These are phyloP conservation scores for Willisornis vidua DNA, from an alignment of 2,113 vertebrate species.

Conservation along the genomic window DNA sequence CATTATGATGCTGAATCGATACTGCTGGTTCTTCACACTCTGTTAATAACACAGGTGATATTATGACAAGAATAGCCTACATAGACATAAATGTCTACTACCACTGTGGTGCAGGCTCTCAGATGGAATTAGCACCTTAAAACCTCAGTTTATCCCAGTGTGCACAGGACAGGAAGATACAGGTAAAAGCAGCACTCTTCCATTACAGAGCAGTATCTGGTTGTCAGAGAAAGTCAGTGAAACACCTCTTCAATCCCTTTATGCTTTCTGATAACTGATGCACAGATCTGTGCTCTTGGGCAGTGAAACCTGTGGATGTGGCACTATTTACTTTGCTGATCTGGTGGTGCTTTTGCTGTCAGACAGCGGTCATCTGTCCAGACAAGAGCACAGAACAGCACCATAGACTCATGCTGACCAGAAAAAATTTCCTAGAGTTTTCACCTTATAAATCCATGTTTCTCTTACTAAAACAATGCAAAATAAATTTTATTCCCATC, in stretches of 20 bases:
- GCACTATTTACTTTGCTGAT: neutral
- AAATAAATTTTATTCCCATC: neutral
- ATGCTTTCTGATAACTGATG: neutral
- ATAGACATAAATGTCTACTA: neutral
- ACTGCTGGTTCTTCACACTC: constrained; percentile 91
- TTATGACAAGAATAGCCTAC: neutral
- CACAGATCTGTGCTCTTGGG: neutral
- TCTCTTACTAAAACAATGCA: neutral
- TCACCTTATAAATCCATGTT: neutral
- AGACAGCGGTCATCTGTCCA: neutral
- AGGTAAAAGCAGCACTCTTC: neutral
- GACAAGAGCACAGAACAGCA: neutral
- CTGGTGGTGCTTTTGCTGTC: neutral
- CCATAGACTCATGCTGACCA: neutral
- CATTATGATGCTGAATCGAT: constrained; percentile 95
- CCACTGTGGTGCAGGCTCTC: neutral
- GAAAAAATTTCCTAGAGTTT: neutral
- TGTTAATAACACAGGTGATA: constrained; percentile 56
- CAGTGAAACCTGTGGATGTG: neutral
- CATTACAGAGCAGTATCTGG: neutral
- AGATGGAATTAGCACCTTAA: neutral
- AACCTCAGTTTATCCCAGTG: neutral
- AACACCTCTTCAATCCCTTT: neutral
- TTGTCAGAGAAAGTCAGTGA: neutral
- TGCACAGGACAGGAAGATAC: neutral